Evolutionary conservation across 2,797 vertebrate genomes (phyloP), one percentile per base, ranked within the genome.

Genomic region (Sternarchorhynchus goeldii): DNA sequence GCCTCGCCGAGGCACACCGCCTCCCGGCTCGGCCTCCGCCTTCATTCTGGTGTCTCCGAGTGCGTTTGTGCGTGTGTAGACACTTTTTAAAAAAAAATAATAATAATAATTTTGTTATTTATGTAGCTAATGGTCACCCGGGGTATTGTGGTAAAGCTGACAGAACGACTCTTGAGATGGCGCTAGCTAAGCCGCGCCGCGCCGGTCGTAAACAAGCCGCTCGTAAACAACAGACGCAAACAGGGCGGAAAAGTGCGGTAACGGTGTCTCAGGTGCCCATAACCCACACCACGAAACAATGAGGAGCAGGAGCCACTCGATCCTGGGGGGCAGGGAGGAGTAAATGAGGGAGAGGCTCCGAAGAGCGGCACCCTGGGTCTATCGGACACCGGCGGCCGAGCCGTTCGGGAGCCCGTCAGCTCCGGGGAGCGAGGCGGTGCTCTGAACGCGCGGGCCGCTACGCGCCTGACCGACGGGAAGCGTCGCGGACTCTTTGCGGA

Each of bases 101-200:
- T n/a, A n/a, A n/a, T n/a, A n/a, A n/a, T n/a, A n/a, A 59, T 50
- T 50, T 50, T 2, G 12, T 50, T 50, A 50, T 50, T 50, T 3
- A 12, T 50, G 12, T 34, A 65, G 56, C 32, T 68, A 59, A 79
- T 68, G 20, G 63, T 60, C 71, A 60, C 55, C 34, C 29, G 25
- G 71, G 36, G 59, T 60, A 63, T 39, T 39, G 55, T 50, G 36
- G 39, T 74, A 68, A 79, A 68, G 60, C 71, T 53, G 6, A 21
- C 6, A 20, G 57, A 39, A 69, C 2, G 31, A 18, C 18, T 45
- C 65, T 39, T 57, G 57, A 29, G 17, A 31, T 18, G 12, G 3
- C 41, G 14, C 53, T 17, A 53, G 16, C 41, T 73, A 25, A 25
- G 66, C 55, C 25, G 70, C 14, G 58, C 12, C 18, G 32, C 7